Evolutionary conservation across 2,888 invertebrate species (phyloP).

Genomic region (Aleiodes leptofemur): DNA sequence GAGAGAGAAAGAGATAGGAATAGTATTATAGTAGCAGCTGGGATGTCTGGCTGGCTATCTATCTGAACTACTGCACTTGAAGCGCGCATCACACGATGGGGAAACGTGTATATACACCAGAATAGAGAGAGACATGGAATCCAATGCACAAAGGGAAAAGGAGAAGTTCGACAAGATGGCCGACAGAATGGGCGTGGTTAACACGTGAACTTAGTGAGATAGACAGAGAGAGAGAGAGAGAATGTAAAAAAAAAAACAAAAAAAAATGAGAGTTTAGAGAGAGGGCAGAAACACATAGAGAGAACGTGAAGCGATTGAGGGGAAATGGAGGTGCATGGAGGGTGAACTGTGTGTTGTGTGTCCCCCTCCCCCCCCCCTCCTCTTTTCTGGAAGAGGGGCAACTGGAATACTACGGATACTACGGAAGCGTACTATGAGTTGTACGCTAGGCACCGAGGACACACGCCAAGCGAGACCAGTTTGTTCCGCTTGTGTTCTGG

Average conservation of each 20-base stretch:
- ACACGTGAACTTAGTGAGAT: slow-evolving; percentile 40
- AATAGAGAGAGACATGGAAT: slow-evolving; percentile 22
- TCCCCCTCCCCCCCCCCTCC: no score
- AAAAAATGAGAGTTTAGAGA: slow-evolving; percentile 40
- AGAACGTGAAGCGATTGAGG: slow-evolving; percentile 50
- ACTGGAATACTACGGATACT: slow-evolving; percentile 65
- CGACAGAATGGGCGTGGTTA: slow-evolving; percentile 43
- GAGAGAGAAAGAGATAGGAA: slow-evolving; percentile 6
- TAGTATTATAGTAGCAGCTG: slow-evolving; percentile 5
- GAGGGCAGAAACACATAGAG: slow-evolving; percentile 43
- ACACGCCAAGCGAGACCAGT: slow-evolving; percentile 50
- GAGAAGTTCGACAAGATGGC: slow-evolving; percentile 36
- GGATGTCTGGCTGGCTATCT: slow-evolving; percentile 50
- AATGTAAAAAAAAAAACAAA: slow-evolving; percentile 38
- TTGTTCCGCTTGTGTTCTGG: slow-evolving; percentile 46
- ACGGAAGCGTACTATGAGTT: slow-evolving; percentile 70
- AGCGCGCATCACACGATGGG: slow-evolving; percentile 26
- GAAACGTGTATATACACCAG: neutral
- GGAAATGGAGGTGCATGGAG: slow-evolving; percentile 43
- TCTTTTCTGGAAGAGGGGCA: neutral
- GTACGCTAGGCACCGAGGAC: slow-evolving; percentile 63
- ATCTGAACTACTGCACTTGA: slow-evolving; percentile 50
- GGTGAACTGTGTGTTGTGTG: slow-evolving; percentile 4
- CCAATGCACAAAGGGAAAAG: neutral
- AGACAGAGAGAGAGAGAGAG: slow-evolving; percentile 35